These are phyloP conservation scores for Miniopterus natalensis DNA, from an alignment of 2,113 vertebrate species.

Conservation along the genomic window DNA sequence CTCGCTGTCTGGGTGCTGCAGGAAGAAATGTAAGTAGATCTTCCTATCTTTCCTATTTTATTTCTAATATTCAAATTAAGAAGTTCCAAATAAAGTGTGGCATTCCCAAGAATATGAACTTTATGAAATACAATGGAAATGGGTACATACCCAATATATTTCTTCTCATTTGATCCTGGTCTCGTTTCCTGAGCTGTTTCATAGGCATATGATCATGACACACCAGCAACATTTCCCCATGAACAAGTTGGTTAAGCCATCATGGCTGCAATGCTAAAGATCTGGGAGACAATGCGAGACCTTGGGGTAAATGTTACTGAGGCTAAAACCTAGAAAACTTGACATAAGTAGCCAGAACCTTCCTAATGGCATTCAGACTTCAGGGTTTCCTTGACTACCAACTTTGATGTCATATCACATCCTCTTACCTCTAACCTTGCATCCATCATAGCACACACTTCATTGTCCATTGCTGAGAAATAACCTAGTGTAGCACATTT, in stretches of 20 bases:
- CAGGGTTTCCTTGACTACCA: neutral
- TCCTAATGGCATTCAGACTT: neutral
- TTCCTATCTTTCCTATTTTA: neutral
- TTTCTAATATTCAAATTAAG: neutral
- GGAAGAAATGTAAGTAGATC: constrained; percentile 11
- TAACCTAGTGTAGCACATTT: neutral
- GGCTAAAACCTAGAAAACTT: neutral
- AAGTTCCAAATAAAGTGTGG: constrained; percentile 28
- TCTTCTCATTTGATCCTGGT: neutral
- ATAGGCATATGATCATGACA: neutral
- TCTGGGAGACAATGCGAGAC: neutral
- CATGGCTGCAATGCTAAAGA: neutral
- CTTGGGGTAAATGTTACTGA: neutral
- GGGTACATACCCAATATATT: neutral
- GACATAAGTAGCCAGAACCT: neutral
- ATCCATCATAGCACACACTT: neutral
- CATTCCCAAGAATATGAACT: neutral
- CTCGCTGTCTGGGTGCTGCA: neutral
- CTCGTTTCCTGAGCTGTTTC: neutral
- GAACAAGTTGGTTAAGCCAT: neutral
- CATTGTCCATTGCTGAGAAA: neutral
- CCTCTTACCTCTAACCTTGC: neutral
- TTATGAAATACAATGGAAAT: neutral
- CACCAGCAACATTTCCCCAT: neutral
- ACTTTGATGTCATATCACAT: neutral